These are phyloP conservation scores for Junonia oenone DNA, from an alignment of 2,888 invertebrate genomes.

Conservation along the genomic window DNA sequence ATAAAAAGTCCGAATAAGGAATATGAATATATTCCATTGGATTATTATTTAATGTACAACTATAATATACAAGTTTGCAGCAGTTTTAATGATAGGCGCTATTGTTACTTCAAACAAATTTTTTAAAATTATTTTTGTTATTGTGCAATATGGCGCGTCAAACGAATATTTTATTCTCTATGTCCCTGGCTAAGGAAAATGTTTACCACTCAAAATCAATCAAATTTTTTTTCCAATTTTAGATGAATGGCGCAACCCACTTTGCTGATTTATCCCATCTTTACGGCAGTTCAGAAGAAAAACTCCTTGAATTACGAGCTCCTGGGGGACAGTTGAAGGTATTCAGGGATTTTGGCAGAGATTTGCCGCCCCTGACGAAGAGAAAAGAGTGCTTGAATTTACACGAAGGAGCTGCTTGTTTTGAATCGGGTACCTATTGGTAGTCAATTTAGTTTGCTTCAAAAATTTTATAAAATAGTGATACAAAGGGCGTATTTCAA, in stretches of 20 bases:
- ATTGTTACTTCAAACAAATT: background rate
- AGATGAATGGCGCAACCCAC: slow-evolving; percentile 89
- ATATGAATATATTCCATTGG: too few relatives aligned
- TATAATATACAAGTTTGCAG: too few relatives aligned
- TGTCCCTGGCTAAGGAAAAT: too few relatives aligned
- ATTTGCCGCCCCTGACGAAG: slow-evolving; percentile 83
- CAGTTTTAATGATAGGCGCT: background rate
- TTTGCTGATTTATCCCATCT: slow-evolving; percentile 86
- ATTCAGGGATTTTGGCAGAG: slow-evolving; percentile 83
- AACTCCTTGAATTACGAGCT: slow-evolving; percentile 77
- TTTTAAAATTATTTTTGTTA: too few relatives aligned
- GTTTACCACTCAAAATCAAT: too few relatives aligned
- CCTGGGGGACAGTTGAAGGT: slow-evolving; percentile 82
- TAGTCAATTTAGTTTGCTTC: background rate
- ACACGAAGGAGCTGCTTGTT: slow-evolving; percentile 83
- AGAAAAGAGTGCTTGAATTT: slow-evolving; percentile 82
- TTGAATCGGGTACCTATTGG: slow-evolving; percentile 77
- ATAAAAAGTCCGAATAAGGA: too few relatives aligned
- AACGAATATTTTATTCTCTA: background rate
- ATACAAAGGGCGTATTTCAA: too few relatives aligned
- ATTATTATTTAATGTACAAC: too few relatives aligned
- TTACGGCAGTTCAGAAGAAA: slow-evolving; percentile 84
- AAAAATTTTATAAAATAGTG: too few relatives aligned
- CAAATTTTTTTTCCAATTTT: too few relatives aligned
- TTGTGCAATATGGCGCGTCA: too few relatives aligned